A percentile compares a stretch with the other conserved stretches of the same genome.
Conservation (phyloP, 1,140 invertebrate genomes). For the Zeugodacus cucurbitae region DNA sequence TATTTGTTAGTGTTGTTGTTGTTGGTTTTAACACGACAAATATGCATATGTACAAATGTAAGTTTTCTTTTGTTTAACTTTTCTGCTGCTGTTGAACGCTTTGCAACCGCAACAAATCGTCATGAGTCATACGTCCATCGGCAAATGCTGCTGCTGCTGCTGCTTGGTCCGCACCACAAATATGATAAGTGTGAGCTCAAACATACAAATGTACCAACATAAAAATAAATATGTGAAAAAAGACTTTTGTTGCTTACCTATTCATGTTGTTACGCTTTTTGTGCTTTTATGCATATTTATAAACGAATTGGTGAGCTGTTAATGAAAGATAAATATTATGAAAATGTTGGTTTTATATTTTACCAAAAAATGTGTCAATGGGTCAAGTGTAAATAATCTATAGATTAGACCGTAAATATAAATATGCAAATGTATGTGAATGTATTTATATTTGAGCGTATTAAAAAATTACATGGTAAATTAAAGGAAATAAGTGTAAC, state of each 20-base stretch:
- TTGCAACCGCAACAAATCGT: background rate
- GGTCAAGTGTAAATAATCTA: background rate
- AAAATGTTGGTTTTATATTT: background rate
- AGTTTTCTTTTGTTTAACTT: background rate
- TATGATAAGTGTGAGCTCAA: background rate
- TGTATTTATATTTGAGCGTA: no score
- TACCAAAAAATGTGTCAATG: background rate
- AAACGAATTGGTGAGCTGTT: background rate
- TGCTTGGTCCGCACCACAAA: background rate
- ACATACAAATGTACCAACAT: background rate
- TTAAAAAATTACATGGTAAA: no score
- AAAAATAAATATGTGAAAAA: background rate
- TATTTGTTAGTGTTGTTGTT: background rate
- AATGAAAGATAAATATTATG: background rate
- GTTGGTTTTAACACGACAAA: background rate
- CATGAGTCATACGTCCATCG: background rate
- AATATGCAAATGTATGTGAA: background rate
- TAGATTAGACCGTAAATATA: background rate
- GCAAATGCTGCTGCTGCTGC: background rate
- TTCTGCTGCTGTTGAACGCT: background rate
- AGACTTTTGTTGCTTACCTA: background rate
- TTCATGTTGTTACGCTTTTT: background rate
- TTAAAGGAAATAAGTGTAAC: no score
- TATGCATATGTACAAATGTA: background rate
- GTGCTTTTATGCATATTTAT: background rate